Evolutionary conservation across 1,140 invertebrate genomes (phyloP).

Genomic region (Leptonema lineaticorne): DNA sequence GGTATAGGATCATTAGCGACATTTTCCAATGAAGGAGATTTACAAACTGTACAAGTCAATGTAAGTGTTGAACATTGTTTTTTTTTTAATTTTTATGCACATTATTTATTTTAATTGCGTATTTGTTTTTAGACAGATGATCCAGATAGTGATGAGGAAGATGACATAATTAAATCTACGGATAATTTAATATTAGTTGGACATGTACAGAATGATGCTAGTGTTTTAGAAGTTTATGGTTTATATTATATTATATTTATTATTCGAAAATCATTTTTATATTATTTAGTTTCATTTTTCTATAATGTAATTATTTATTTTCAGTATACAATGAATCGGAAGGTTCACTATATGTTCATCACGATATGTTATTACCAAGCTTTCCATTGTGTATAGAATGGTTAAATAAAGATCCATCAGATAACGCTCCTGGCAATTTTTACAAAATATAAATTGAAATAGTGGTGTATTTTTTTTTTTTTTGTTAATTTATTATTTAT

Average conservation of each 20-base stretch:
- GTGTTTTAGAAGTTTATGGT: constrained; percentile 87
- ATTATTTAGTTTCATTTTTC: background rate
- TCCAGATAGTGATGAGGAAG: constrained; percentile 85
- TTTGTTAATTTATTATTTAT: constrained; percentile 3
- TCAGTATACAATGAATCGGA: constrained; percentile 89
- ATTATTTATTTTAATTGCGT: background rate
- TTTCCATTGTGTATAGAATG: constrained; percentile 92
- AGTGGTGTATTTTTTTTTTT: background rate
- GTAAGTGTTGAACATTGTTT: constrained; percentile 43
- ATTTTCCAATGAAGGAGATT: constrained; percentile 52
- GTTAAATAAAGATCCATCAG: constrained; percentile 79
- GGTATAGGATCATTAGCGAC: constrained; percentile 54
- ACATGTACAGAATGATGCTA: constrained; percentile 80
- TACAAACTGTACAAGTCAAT: constrained; percentile 53
- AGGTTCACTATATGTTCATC: constrained; percentile 88
- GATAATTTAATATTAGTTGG: constrained; percentile 93
- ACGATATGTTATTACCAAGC: constrained; percentile 84
- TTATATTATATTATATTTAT: constrained; percentile 31
- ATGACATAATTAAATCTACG: constrained; percentile 83
- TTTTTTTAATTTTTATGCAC: background rate
- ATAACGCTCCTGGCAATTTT: constrained; percentile 59
- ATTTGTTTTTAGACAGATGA: constrained; percentile 55
- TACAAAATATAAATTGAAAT: background rate
- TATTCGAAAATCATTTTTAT: background rate
- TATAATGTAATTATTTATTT: constrained; percentile 44